These are phyloP conservation scores for Drosophila ambigua DNA, from an alignment of 1,140 invertebrate species.

Conservation along the genomic window DNA sequence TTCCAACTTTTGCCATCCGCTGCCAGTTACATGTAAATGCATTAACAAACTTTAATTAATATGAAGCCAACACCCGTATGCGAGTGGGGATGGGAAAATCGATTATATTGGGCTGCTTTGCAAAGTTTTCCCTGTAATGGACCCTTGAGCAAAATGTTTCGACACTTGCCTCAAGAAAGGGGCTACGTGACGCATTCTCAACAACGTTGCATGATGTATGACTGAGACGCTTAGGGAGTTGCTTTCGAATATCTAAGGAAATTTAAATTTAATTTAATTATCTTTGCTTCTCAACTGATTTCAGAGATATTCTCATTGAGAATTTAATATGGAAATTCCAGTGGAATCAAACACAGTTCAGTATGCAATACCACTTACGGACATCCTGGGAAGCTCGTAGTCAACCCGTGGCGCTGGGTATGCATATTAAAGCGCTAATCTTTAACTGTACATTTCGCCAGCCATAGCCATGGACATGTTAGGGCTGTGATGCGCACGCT, in stretches of 20 bases:
- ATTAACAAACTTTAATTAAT: slow-evolving; percentile 54
- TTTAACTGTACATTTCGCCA: background rate
- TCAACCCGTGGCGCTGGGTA: too few species aligned
- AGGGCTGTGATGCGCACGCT: background rate
- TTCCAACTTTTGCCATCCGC: slow-evolving; percentile 26
- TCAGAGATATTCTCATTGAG: too few species aligned
- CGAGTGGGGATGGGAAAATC: slow-evolving; percentile 10
- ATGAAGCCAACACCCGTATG: slow-evolving; percentile 5
- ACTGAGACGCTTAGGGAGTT: slow-evolving; percentile 9
- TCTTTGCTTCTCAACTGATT: too few species aligned
- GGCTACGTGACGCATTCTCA: slow-evolving; percentile 1
- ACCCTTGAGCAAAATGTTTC: slow-evolving; percentile 45
- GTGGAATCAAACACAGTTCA: background rate
- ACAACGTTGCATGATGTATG: background rate
- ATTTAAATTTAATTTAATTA: too few species aligned
- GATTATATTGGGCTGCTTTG: slow-evolving; percentile 26
- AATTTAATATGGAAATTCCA: too few species aligned
- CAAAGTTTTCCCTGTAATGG: slow-evolving; percentile 37
- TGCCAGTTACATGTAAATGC: slow-evolving; percentile 30
- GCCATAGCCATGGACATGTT: background rate
- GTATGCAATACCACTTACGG: too few species aligned
- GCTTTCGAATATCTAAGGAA: background rate
- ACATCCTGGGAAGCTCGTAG: background rate
- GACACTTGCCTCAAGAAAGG: background rate
- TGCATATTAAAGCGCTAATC: background rate